phyloP scores from a whole-genome alignment of 2,888 invertebrate species.

The Oithona nana region DNA sequence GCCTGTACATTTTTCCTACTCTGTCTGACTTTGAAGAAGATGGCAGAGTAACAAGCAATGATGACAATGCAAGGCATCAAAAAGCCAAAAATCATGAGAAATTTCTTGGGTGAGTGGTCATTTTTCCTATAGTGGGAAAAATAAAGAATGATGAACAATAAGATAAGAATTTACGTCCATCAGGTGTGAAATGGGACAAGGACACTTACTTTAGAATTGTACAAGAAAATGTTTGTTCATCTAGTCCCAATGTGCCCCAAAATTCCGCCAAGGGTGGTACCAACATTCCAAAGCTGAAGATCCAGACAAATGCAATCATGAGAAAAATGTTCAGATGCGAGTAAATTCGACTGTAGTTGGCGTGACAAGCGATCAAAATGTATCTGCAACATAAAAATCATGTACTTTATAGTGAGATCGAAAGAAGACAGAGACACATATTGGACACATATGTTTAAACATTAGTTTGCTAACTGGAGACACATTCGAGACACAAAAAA shows the following conservation, averaged over 20 bases:
- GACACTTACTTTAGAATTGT: slow-evolving; percentile 45
- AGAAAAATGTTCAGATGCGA: slow-evolving; percentile 47
- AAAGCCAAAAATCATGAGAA: slow-evolving; percentile 61
- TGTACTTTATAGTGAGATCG: neutral
- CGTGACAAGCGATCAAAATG: slow-evolving; percentile 60
- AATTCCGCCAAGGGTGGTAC: slow-evolving; percentile 55
- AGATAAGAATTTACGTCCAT: neutral
- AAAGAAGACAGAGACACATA: neutral
- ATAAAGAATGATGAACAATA: neutral
- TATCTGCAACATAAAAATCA: slow-evolving; percentile 40
- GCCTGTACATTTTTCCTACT: slow-evolving; percentile 36
- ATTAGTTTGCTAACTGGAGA: too few species aligned
- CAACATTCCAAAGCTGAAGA: slow-evolving; percentile 36
- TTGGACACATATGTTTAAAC: too few species aligned
- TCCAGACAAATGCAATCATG: slow-evolving; percentile 62
- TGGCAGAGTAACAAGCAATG: slow-evolving; percentile 63
- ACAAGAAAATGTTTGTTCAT: slow-evolving; percentile 63
- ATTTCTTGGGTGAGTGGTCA: slow-evolving; percentile 60
- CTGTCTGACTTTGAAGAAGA: slow-evolving; percentile 54
- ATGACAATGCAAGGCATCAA: slow-evolving; percentile 65
- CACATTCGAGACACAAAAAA: too few species aligned
- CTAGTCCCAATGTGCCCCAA: slow-evolving; percentile 67
- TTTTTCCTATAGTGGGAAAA: too few species aligned
- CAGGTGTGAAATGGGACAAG: too few species aligned
- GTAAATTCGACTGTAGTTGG: slow-evolving; percentile 57